Evolutionary conservation across 2,113 vertebrate genomes (phyloP), one percentile per base, ranked within the genome.

Genomic region (Atlantisia rogersi): DNA sequence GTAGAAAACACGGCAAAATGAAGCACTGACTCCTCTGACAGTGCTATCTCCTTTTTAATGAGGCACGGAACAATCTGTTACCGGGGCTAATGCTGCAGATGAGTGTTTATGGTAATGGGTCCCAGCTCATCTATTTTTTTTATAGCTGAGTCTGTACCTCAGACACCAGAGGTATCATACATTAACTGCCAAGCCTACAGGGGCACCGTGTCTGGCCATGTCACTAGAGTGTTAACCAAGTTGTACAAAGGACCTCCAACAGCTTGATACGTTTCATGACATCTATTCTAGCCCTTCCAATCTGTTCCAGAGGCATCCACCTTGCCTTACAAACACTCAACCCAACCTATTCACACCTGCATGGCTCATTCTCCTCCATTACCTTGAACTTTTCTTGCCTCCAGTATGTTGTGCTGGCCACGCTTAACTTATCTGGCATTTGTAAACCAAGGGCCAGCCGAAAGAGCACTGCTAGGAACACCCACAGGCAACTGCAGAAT

Each of bases 1-100:
- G 92, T 79, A 87, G 91, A 78, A 92, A 96, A 91, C 69, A 80
- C 0, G 22, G 91, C 74, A 94, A 92, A 95, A 95, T 28, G 74
- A 92, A 95, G 85, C 68, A 48, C n/a, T 55, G 89, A 68, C 86
- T 92, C 59, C 86, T 92, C 82, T 94, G 85, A 91, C 86, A 81
- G 86, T 0, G 17, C 63, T 76, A 76, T 76, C 89, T 84, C 70
- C 62, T 76, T 82, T 75, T 87, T 91, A 95, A 92, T 62, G 94
- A 96, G 93, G 85, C 90, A 87, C 78, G 85, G 91, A 92, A 91
- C 87, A 91, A 87, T 85, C 67, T 86, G 88, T 77, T 94, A 69
- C 55, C 90, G 58, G 71, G 78, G n/a, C 60, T 55, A 85, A 67
- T 7, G 42, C 70, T 85, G 65, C 62, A 86, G 62, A 78, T 68